These are phyloP conservation scores for Cyanistes caeruleus DNA, from an alignment of 2,113 vertebrate genomes.

Conservation along the genomic window DNA sequence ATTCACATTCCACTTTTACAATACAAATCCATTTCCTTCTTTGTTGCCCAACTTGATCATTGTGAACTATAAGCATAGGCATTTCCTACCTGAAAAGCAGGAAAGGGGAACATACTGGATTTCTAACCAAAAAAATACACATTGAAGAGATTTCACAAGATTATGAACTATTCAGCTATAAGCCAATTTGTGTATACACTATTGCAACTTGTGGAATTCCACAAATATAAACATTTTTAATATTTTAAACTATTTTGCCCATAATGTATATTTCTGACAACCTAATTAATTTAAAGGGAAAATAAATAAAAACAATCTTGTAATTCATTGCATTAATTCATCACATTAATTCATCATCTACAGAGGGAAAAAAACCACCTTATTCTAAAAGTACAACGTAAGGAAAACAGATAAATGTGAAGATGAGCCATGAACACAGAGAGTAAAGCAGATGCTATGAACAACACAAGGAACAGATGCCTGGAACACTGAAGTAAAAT, in stretches of 20 bases:
- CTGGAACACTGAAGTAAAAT: neutral
- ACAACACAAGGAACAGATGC: neutral
- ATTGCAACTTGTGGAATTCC: neutral
- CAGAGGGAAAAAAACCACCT: neutral
- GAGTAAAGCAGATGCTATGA: neutral
- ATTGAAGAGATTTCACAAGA: neutral
- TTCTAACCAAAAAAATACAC: neutral
- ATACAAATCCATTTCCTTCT: neutral
- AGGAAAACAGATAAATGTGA: neutral
- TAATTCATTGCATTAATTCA: neutral
- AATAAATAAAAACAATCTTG: neutral
- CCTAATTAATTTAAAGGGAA: neutral
- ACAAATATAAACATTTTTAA: neutral
- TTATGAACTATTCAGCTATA: neutral
- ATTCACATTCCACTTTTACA: neutral
- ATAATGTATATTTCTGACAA: neutral
- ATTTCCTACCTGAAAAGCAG: neutral
- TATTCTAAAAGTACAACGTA: neutral
- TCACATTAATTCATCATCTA: neutral
- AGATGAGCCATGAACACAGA: neutral
- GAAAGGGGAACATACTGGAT: neutral
- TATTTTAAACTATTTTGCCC: neutral
- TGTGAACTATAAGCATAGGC: neutral
- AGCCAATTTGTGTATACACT: neutral
- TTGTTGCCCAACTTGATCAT: neutral